These are phyloP conservation scores for Apomyelois bistriatella DNA, from an alignment of 2,888 invertebrate species.

Conservation along the genomic window DNA sequence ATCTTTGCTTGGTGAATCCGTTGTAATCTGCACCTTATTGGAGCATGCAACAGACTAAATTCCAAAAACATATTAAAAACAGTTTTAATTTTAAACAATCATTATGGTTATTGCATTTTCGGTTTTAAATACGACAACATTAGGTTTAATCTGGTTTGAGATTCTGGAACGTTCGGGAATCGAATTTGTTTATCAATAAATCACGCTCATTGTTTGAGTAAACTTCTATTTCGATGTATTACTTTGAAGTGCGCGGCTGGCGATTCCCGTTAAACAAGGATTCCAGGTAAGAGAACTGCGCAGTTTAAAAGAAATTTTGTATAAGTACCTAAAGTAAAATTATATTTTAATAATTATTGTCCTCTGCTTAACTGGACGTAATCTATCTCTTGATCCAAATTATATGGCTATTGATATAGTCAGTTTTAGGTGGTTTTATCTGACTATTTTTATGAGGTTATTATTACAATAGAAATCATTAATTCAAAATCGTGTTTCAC, in stretches of 20 bases:
- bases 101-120: constrained; percentile 24
- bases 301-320: constrained; percentile 29
- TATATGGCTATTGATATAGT: no score
- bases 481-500: no score
- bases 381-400: no score
- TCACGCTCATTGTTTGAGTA: constrained; percentile 75
- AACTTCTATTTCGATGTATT: constrained; percentile 74
- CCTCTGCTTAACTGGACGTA: no score
- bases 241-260: constrained; percentile 52
- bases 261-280: constrained; percentile 57
- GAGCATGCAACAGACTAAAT: background rate
- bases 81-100: constrained; percentile 25
- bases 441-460: no score
- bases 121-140: constrained; percentile 29
- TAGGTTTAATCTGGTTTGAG: constrained; percentile 35
- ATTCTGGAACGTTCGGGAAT: constrained; percentile 45
- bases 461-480: no score
- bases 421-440: no score
- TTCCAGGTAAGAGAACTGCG: constrained; percentile 59
- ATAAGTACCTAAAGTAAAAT: no score
- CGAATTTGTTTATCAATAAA: constrained; percentile 71
- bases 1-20: constrained; percentile 43
- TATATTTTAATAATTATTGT: no score
- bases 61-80: constrained; percentile 25
- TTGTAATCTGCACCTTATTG: constrained; percentile 34